Evolutionary conservation across 2,888 invertebrate species (phyloP).

Genomic region (Chydorus sphaericus): DNA sequence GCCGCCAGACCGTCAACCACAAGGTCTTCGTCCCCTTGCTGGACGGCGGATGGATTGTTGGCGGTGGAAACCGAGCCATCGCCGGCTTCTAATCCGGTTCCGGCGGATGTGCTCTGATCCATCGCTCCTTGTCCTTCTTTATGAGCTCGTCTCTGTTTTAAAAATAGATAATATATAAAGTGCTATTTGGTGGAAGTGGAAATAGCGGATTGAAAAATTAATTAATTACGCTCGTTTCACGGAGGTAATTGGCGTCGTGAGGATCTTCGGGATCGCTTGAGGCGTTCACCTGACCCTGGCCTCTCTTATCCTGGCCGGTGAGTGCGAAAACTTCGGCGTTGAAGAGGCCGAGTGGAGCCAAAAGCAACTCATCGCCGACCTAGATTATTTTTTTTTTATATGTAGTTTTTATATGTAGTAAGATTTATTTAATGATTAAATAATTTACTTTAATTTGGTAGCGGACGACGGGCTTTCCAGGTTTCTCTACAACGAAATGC

Average conservation of each 20-base stretch:
- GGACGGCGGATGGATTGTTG: constrained; percentile 20
- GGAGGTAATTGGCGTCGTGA: constrained; percentile 77
- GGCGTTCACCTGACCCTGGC: constrained; percentile 48
- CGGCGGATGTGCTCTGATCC: background rate
- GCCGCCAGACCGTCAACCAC: constrained; percentile 38
- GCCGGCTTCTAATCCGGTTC: no score
- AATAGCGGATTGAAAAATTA: background rate
- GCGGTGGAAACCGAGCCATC: constrained; percentile 28
- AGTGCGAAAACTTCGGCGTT: constrained; percentile 76
- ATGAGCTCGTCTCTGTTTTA: constrained; percentile 6
- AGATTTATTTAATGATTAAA: no score
- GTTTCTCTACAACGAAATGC: constrained; percentile 27
- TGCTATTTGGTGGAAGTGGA: background rate
- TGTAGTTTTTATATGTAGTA: background rate
- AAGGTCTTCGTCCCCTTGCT: constrained; percentile 41
- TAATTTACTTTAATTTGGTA: constrained; percentile 9
- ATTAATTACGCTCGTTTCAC: constrained; percentile 58
- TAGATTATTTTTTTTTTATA: constrained; percentile 27
- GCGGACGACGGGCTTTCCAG: constrained; percentile 20
- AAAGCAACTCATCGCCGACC: constrained; percentile 82
- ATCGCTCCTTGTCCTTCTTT: constrained; percentile 2
- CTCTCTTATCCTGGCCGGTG: constrained; percentile 51
- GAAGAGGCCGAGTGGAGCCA: constrained; percentile 77
- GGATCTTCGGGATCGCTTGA: constrained; percentile 80
- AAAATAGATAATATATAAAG: background rate